Evolutionary conservation across 1,140 invertebrate species (phyloP), one percentile per base, ranked within the genome.

Genomic region (Saccostrea glomerata): DNA sequence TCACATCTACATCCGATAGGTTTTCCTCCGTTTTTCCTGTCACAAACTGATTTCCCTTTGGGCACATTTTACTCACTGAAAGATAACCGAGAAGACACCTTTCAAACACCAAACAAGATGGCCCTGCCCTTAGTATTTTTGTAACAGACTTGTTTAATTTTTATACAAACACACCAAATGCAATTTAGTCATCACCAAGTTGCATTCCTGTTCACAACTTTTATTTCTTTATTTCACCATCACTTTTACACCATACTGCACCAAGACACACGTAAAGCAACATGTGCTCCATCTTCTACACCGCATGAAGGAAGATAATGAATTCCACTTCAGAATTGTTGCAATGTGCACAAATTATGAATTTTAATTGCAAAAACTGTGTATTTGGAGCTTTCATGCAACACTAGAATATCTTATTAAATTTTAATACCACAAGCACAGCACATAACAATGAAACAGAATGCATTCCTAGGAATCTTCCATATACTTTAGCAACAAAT

Each of bases 381-480:
- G 23, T 77, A 77, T 63, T 6, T 36, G 70, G 66, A 77, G 70
- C 13, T 30, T 30, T 77, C 23, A 73, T 30, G 25, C 70, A 77
- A 77, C 70, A 77, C 25, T 30, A 77, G 12, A 77, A 15, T 11
- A 36, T 73, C 66, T 25, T 0, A 36, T 47, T 77, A 6, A 77
- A 77, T 77, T 77, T 30, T 77, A 77, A 77, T 30, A 36, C 70
- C 70, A 77, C 70, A 77, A 77, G 70, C 70, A 77, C 70, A 77
- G 23, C 70, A 30, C 70, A 15, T 47, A 47, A 47, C 25, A 30
- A 30, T 77, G 58, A 63, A 63, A 15, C 25, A 25, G 70, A 30
- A 77, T 77, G 70, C 70, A 15, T 30, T 36, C 70, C 70, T 25
- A 77, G 70, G 25, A 77, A 77, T 30, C 23, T 77, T 77, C 58